phyloP scores from a whole-genome alignment of 2,113 vertebrate genomes.

The Gallinago paraguaiae region DNA sequence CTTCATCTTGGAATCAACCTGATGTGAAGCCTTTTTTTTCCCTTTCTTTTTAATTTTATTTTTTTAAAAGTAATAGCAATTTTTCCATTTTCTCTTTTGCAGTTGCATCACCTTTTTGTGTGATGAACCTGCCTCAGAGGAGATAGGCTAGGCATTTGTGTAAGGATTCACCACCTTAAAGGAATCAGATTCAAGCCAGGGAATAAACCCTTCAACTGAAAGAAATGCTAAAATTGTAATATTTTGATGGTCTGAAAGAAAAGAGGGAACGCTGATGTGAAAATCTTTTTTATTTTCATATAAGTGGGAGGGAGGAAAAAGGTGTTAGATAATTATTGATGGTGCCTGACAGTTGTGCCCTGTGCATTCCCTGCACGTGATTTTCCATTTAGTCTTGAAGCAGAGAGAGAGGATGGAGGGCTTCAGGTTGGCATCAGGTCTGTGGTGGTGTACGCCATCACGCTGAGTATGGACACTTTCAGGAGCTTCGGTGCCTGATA shows the following conservation, averaged over 20 bases:
- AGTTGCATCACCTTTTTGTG: background rate
- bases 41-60: background rate
- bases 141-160: background rate
- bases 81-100: background rate
- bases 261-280: background rate
- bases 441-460: background rate
- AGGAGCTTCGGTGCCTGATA: background rate
- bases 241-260: background rate
- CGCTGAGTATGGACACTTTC: accelerated
- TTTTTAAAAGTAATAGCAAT: background rate
- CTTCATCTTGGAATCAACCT: background rate
- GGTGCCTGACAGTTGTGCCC: background rate
- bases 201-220: background rate
- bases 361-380: accelerated
- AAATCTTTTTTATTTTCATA: background rate
- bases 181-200: background rate
- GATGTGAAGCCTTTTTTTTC: background rate
- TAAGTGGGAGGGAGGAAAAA: background rate
- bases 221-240: background rate
- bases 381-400: background rate
- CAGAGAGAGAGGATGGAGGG: background rate
- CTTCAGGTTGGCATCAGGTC: accelerated
- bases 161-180: background rate
- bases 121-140: background rate
- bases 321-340: background rate